These are phyloP conservation scores for Glossophaga mutica DNA, from an alignment of 2,797 vertebrate genomes.

Conservation along the genomic window DNA sequence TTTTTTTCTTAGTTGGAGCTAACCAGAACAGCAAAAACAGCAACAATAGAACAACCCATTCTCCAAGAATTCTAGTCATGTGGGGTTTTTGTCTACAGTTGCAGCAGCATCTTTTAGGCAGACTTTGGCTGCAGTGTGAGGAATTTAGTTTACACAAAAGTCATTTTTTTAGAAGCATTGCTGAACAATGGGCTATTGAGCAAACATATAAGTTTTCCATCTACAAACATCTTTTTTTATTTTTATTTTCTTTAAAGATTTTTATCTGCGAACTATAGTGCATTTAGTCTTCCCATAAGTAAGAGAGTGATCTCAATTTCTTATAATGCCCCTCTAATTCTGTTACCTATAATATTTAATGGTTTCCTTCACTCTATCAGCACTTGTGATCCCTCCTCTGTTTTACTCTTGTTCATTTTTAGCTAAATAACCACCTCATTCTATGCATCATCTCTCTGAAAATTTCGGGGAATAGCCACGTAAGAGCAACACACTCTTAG, in stretches of 20 bases:
- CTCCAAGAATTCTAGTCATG: conserved; percentile 52
- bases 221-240: background rate
- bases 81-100: background rate
- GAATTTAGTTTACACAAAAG: conserved; percentile 59
- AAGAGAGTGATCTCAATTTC: background rate
- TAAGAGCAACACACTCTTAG: conserved; percentile 65
- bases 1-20: conserved; percentile 7
- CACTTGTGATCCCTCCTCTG: background rate
- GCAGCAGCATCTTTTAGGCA: conserved; percentile 9
- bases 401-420: conserved; percentile 61
- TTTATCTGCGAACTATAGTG: conserved; percentile 1
- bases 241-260: background rate
- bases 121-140: conserved; percentile 11
- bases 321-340: conserved; percentile 2
- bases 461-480: conserved; percentile 69
- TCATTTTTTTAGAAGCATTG: conserved; percentile 57
- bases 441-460: conserved; percentile 71
- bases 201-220: conserved; percentile 21
- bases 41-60: conserved; percentile 5
- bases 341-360: conserved; percentile 19
- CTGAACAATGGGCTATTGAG: conserved; percentile 51
- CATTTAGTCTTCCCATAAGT: conserved; percentile 20
- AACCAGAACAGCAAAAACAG: conserved; percentile 32
- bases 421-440: conserved; percentile 70
- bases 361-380: conserved; percentile 43